Evolutionary conservation across 2,888 invertebrate genomes (phyloP).

Genomic region (Diaperis boleti): DNA sequence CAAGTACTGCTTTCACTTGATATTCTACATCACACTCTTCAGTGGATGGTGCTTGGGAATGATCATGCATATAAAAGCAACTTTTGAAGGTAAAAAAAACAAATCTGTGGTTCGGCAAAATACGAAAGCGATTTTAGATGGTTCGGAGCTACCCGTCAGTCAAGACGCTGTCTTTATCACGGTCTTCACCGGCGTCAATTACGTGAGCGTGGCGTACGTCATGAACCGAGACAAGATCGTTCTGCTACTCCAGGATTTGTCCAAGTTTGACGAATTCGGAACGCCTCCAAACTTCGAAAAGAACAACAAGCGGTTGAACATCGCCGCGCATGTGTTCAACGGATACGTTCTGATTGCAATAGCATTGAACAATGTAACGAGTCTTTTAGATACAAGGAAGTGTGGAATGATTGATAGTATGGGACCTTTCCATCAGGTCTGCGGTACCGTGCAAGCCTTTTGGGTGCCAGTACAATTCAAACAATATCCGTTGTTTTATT

Average conservation of each 20-base stretch:
- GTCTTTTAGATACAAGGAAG: not conserved
- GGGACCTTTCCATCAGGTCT: conserved; percentile 16
- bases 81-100: conserved; percentile 12
- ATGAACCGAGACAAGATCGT: conserved; percentile 21
- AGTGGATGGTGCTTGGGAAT: conserved; percentile 9
- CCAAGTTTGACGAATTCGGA: conserved; percentile 27
- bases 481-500: conserved; percentile 17
- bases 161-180: conserved; percentile 19
- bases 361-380: conserved; percentile 5
- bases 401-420: conserved; percentile 8
- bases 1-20: too few species aligned
- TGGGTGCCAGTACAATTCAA: conserved; percentile 22
- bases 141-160: not conserved
- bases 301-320: not conserved
- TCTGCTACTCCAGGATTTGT: conserved; percentile 18
- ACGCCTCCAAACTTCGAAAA: conserved; percentile 21
- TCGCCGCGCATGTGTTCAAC: not conserved
- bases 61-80: conserved; percentile 14
- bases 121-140: conserved; percentile 2
- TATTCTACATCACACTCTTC: too few species aligned
- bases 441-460: conserved; percentile 19
- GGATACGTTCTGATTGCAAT: conserved; percentile 5
- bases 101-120: not conserved
- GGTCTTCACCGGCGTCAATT: conserved; percentile 15
- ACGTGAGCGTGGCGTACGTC: conserved; percentile 13